Evolutionary conservation across 2,888 invertebrate species (phyloP), one percentile per base, ranked within the genome.

Genomic region (Rhingia rostrata): DNA sequence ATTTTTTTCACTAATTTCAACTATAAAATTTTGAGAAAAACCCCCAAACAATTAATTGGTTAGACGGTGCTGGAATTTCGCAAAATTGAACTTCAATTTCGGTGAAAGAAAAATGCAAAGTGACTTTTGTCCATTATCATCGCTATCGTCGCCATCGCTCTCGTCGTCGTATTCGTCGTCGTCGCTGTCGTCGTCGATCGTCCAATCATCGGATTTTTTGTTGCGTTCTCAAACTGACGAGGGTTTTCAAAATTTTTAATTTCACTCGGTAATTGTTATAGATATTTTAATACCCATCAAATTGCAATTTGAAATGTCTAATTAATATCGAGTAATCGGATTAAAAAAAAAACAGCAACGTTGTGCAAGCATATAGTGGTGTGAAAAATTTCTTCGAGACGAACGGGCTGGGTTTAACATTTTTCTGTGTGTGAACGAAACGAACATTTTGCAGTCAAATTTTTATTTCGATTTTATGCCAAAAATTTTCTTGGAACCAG

Each of bases 281-380:
- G 56, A 56, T 64, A 56, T 66, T 64, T 56, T 51, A 75, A 66
- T 58, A 58, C 35, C 41, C 74, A 51, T 64, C 30, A 61, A 61
- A 67, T 75, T 60, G 10, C 32, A 60, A 75, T 12, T 60, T 37
- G 12, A 70, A 77, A 82, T 79, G 79, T 64, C 51, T 30, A 56
- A 74, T 79, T 79, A 79, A 83, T 63, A 47, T 22, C 66, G 63
- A 69, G 41, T 83, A 83, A 83, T 79, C 79, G 83, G 79, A 83
- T 83, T 83, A 79, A 73, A 54, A 60, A 58, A 72, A 79, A 64
- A 51, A 51, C 70, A 72, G 64, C 72, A 80, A 74, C 80, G 80
- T 84, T 84, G 80, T 84, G 79, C 84, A 84, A 84, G 80, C 70
- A 80, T 83, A 67, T 74, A 73, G 84, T 84, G 80, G 80, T 80